Base-by-base conservation (phyloP, 2,888 invertebrate genomes). In the Trypoxylon attenuatum region DNA sequence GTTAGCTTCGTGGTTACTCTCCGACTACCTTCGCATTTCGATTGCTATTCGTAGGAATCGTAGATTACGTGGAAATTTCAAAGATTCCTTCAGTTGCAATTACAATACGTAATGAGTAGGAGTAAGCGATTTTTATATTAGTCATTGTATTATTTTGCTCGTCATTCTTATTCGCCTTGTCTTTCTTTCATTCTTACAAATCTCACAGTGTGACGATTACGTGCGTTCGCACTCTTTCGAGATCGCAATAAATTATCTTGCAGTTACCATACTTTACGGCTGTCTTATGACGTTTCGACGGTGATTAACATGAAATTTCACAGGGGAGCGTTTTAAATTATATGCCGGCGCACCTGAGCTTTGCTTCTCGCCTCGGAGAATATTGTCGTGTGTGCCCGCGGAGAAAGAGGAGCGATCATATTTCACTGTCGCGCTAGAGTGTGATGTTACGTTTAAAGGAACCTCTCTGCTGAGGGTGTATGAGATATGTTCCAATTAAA, bases 311-410 rank as follows among this genome's bases (percentile, higher is more conserved):
- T 76, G 71, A 75, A 76, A 76, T 78, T 77, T 73, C 71, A 66
- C 64, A 58, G 59, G 75, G 73, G 79, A 82, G 69, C 76, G 76
- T 83, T 83, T 83, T 78, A 82, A 82, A 82, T 83, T 82, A 81
- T 81, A 65, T 75, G 57, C 53, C 67, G 60, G 46, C 64, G 62
- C 81, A 83, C 80, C 83, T 83, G 81, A 72, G 80, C 70, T 71
- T 71, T 46, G 50, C 49, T 10, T 6, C 25, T 38, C 13, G 5
- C 21, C 42, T 6, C 38, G 45, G 54, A 58, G 64, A 60, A 58
- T 54, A 42, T 45, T 38, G 51, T 41, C 52, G 42, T 42, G 49
- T 38, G 50, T 29, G 59, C 39, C 53, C 45, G 13, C 51, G 45
- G 50, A 47, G 57, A 49, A 64, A 64, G 43, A 39, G 49, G 15